These are phyloP conservation scores for Cataglyphis livida DNA, from an alignment of 2,888 invertebrate species.

Conservation along the genomic window DNA sequence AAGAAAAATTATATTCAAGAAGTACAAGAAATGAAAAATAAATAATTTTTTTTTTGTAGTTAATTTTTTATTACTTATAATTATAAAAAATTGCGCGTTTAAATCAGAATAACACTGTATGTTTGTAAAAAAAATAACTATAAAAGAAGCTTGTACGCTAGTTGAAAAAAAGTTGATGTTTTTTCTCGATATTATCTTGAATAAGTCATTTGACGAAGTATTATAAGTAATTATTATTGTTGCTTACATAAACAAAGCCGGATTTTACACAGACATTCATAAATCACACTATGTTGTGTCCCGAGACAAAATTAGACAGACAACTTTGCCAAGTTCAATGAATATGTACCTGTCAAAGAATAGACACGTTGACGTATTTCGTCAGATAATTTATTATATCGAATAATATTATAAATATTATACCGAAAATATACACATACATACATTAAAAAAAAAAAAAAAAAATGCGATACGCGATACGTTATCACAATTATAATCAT, in stretches of 20 bases:
- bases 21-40: neutral
- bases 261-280: constrained; percentile 1
- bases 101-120: neutral
- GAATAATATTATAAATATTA: neutral
- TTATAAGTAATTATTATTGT: neutral
- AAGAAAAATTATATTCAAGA: neutral
- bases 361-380: constrained; percentile 13
- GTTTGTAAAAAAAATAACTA: neutral
- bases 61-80: neutral
- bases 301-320: constrained; percentile 19
- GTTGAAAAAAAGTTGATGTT: neutral
- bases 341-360: neutral
- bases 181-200: neutral
- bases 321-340: constrained; percentile 22
- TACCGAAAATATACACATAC: neutral
- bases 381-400: neutral
- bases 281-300: neutral
- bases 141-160: neutral
- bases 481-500: neutral
- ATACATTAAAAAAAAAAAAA: neutral
- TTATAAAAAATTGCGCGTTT: neutral
- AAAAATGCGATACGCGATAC: too few relatives aligned
- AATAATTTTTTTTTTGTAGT: neutral
- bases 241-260: neutral
- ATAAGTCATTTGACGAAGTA: neutral